Percentiles rank a stretch among this genome's conserved stretches.
phyloP scores from a whole-genome alignment of 1,140 invertebrate species.

The Drosophila prosaltans region DNA sequence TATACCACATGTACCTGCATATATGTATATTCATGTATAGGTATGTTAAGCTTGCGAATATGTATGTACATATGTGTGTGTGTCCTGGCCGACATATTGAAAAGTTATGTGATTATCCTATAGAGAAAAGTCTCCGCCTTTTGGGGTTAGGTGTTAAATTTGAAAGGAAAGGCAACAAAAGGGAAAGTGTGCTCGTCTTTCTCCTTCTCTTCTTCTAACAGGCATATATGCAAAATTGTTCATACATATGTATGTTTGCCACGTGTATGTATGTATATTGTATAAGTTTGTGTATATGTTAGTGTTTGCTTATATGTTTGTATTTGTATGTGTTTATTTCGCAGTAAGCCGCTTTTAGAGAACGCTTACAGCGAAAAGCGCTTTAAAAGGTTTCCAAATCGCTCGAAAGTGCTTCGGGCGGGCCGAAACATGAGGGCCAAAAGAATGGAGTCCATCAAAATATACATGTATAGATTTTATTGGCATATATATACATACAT shows the following conservation, averaged over 20 bases:
- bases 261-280: too few relatives aligned
- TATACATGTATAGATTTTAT: not conserved
- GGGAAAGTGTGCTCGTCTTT: not conserved
- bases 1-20: too few relatives aligned
- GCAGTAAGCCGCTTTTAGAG: slow-evolving; percentile 69
- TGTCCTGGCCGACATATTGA: slow-evolving; percentile 2
- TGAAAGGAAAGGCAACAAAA: slow-evolving; percentile 14
- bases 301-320: not conserved
- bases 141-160: slow-evolving; percentile 1
- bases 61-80: not conserved
- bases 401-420: not conserved
- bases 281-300: not conserved
- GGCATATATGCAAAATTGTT: not conserved
- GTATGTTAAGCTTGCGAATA: not conserved
- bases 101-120: slow-evolving; percentile 19
- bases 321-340: slow-evolving; percentile 24
- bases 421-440: not conserved
- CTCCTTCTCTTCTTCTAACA: not conserved
- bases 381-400: slow-evolving; percentile 71
- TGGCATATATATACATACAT: too few relatives aligned
- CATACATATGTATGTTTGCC: not conserved
- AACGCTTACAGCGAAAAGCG: slow-evolving; percentile 68
- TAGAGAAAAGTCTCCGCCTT: slow-evolving; percentile 12
- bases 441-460: not conserved
- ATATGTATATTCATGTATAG: not conserved